Conservation (phyloP, 2,113 vertebrate genomes). For the Pomatorhinus ruficollis region DNA sequence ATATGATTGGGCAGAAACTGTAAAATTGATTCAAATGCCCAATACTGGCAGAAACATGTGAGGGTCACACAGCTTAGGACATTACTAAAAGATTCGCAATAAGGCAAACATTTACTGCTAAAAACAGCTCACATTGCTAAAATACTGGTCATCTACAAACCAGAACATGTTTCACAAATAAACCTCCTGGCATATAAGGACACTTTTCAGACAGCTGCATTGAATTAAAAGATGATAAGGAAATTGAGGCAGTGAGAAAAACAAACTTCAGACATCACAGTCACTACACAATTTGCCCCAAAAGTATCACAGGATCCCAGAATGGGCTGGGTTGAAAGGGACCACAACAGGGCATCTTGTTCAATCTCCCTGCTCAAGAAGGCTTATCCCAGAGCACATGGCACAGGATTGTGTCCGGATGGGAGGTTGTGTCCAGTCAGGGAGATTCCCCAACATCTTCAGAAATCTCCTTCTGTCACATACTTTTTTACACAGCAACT, state of each 20-base stretch:
- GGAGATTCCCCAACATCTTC: neutral
- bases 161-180: neutral
- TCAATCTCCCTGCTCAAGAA: neutral
- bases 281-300: neutral
- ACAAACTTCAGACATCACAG: neutral
- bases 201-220: neutral
- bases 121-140: neutral
- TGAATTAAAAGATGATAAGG: neutral
- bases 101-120: constrained; percentile 10
- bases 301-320: neutral
- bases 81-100: neutral
- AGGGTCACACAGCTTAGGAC: neutral
- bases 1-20: neutral
- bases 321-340: neutral
- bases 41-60: neutral
- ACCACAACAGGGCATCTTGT: neutral
- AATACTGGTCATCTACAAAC: neutral
- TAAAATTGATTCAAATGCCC: neutral
- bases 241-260: constrained; percentile 10
- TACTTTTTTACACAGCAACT: neutral
- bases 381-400: neutral
- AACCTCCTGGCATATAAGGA: neutral
- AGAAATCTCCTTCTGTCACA: neutral
- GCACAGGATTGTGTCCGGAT: neutral
- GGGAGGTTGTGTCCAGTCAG: neutral